These are phyloP conservation scores for Misgurnus mizolepis DNA, from an alignment of 2,113 vertebrate genomes.

Conservation along the genomic window DNA sequence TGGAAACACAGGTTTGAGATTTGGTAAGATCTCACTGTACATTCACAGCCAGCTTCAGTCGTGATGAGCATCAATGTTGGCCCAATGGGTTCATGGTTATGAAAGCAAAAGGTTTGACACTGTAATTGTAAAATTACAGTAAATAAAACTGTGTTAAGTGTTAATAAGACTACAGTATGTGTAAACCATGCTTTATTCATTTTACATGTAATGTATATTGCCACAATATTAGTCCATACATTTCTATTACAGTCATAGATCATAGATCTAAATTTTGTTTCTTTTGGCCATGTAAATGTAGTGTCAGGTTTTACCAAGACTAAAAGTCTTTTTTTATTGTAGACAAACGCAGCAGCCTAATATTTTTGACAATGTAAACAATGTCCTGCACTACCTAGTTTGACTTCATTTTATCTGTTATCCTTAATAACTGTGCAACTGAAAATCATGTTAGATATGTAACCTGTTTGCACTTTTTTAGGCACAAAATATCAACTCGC, in stretches of 20 bases:
- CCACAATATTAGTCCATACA: not conserved
- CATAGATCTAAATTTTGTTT: slow-evolving; percentile 14
- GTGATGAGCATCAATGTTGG: not conserved
- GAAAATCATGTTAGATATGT: not conserved
- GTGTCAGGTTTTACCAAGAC: not conserved
- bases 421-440: slow-evolving; percentile 3
- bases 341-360: slow-evolving; percentile 3
- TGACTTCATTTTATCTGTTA: not conserved
- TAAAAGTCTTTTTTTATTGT: no score
- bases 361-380: slow-evolving; percentile 2
- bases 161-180: not conserved
- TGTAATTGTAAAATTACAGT: slow-evolving; percentile 22
- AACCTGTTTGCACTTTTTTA: not conserved
- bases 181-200: slow-evolving; percentile 15
- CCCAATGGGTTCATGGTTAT: not conserved
- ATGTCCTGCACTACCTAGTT: not conserved
- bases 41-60: slow-evolving; percentile 32
- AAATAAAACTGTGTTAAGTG: not conserved
- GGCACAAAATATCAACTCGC: not conserved
- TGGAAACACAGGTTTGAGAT: slow-evolving; percentile 17
- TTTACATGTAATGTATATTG: not conserved
- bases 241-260: not conserved
- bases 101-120: slow-evolving; percentile 8
- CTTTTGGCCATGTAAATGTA: not conserved
- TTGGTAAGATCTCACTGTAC: not conserved